Conservation (phyloP, 2,113 vertebrate genomes). For the Morphnarchus princeps region DNA sequence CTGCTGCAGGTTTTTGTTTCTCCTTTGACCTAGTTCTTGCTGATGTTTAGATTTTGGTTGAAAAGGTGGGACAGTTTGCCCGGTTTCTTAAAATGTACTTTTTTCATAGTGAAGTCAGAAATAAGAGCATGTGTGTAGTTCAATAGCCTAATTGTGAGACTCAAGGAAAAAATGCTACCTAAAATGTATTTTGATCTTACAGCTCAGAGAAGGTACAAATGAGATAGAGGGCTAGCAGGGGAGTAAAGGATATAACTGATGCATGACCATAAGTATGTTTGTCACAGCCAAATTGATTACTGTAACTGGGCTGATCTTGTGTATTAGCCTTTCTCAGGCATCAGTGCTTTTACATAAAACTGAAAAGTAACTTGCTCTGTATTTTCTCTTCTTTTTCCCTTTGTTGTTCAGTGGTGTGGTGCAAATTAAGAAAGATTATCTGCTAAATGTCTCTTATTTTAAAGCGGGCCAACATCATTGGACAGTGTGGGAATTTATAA, state of each 20-base stretch:
- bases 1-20: not conserved
- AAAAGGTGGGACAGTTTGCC: not conserved
- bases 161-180: not conserved
- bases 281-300: not conserved
- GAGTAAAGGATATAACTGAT: not conserved
- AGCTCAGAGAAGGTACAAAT: not conserved
- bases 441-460: not conserved
- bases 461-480: not conserved
- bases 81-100: not conserved
- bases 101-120: not conserved
- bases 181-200: not conserved
- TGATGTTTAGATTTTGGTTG: not conserved
- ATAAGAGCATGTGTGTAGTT: not conserved
- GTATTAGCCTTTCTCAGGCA: not conserved
- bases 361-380: not conserved
- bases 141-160: not conserved
- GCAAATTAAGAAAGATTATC: slow-evolving; percentile 5
- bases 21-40: not conserved
- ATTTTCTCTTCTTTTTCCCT: not conserved
- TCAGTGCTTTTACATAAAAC: not conserved
- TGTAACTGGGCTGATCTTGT: not conserved
- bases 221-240: not conserved
- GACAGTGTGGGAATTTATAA: not conserved
- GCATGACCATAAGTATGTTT: not conserved
- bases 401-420: not conserved